Base-by-base conservation (phyloP, 1,140 invertebrate genomes). In the Caenorhabditis briggsae region DNA sequence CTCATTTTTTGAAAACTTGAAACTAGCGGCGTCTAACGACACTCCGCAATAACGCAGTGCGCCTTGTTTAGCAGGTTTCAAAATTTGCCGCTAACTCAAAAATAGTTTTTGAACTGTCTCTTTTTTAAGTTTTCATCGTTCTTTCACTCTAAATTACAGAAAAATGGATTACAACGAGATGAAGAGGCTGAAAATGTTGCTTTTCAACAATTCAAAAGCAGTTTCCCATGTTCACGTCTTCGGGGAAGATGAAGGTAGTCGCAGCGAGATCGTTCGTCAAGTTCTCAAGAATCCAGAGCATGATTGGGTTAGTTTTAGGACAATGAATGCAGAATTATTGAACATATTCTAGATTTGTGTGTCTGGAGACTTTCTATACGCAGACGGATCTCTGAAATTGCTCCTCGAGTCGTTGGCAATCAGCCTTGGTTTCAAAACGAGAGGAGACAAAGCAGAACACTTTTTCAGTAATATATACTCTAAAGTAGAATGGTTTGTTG, bases 351-450 rank as follows among this genome's bases (percentile, higher is more conserved):
- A 78, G 70, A 16, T 78, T 23, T 48, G 43, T 50, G 46, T 78
- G 9, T 18, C 11, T 23, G 70, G 70, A 20, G 70, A 78, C 46
- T 50, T 78, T 23, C 70, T 78, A 5, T 78, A 78, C 23, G 70
- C 70, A 3, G 70, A 78, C 25, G 70, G 70, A 9, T 78, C 70
- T 5, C 46, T 78, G 16, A 78, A 78, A 78, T 23, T 78, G n/a
- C 46, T 78, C 0, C 46, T 78, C n/a, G 70, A 78, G 23, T 78
- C 70, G 11, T 14, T 78, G 11, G 70, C 70, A 20, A 20, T n/a
- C 14, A 78, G 70, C 23, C 46, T 78, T 23, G 70, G 70, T n/a
- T 78, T 78, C 70, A 78, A 78, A 23, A 53, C 70, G 8, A 78
- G 46, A 53, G 70, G 70, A 20, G 70, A 78, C n/a, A 78, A 23